phyloP scores from a whole-genome alignment of 2,113 vertebrate species.

The Microtus richardsoni region DNA sequence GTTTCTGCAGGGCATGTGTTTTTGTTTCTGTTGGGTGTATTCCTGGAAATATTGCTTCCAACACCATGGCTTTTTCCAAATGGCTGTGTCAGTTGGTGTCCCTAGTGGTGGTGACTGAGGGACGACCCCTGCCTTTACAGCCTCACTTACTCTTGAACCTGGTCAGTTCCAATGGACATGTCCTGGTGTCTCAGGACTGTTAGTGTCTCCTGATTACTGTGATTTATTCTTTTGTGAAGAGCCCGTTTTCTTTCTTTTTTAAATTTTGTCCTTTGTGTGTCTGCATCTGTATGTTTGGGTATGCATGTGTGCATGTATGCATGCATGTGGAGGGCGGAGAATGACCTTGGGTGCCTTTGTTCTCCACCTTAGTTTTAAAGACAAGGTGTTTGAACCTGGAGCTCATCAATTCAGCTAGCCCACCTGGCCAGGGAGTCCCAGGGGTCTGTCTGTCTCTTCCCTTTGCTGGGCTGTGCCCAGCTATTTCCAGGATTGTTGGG shows the following conservation, averaged over 20 bases:
- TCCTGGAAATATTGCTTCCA: neutral
- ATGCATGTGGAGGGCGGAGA: no score
- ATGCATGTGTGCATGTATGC: neutral
- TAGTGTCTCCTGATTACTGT: neutral
- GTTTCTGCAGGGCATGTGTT: neutral
- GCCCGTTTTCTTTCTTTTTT: neutral
- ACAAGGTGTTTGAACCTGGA: neutral
- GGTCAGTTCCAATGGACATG: neutral
- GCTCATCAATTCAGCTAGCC: neutral
- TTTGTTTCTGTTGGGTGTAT: neutral
- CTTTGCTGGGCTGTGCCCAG: no score
- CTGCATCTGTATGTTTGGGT: neutral
- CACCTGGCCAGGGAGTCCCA: neutral
- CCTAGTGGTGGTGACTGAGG: neutral
- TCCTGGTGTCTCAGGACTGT: neutral
- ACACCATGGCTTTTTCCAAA: neutral
- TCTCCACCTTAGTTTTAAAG: neutral
- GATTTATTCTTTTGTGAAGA: neutral
- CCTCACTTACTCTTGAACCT: neutral
- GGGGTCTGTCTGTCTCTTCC: neutral
- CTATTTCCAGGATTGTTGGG: neutral
- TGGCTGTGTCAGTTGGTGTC: neutral
- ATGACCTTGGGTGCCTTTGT: neutral
- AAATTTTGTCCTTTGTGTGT: neutral
- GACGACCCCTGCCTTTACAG: accelerated